phyloP scores from a whole-genome alignment of 1,140 invertebrate species.

The Drosophila rhopaloa region DNA sequence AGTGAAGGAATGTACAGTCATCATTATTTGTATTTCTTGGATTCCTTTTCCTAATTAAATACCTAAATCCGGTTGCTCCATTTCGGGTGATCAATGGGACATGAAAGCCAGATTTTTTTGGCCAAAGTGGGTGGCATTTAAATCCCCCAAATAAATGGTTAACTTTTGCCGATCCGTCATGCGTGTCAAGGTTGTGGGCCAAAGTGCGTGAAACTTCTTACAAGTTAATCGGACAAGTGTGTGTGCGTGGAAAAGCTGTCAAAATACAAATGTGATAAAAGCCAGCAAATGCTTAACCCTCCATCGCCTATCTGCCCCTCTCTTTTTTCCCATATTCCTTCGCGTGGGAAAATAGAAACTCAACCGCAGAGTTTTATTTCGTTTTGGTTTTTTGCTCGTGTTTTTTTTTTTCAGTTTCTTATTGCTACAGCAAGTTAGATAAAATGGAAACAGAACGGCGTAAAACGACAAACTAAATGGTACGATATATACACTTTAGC shows the following conservation, averaged over 20 bases:
- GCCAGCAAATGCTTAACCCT: constrained; percentile 44
- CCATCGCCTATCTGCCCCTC: constrained; percentile 1
- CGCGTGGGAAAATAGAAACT: constrained; percentile 66
- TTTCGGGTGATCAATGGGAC: neutral
- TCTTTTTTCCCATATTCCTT: constrained; percentile 32
- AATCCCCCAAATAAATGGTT: constrained; percentile 11
- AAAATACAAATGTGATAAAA: constrained; percentile 70
- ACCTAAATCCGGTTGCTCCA: no score
- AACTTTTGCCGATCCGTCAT: constrained; percentile 41
- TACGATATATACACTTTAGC: neutral
- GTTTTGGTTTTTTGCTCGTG: constrained; percentile 40
- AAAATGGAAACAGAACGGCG: constrained; percentile 26
- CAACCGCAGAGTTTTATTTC: constrained; percentile 60
- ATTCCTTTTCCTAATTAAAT: no score
- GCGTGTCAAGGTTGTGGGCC: constrained; percentile 33
- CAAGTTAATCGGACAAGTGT: constrained; percentile 46
- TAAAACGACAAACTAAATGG: neutral
- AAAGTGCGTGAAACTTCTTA: constrained; percentile 63
- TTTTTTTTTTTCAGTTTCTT: constrained; percentile 25
- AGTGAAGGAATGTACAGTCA: neutral
- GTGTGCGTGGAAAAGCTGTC: constrained; percentile 37
- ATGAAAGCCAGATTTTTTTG: neutral
- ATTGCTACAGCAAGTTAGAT: constrained; percentile 50
- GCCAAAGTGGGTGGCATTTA: constrained; percentile 13
- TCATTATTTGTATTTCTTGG: no score